These are phyloP conservation scores for Thalpophila matura DNA, from an alignment of 2,888 invertebrate species.

Conservation along the genomic window DNA sequence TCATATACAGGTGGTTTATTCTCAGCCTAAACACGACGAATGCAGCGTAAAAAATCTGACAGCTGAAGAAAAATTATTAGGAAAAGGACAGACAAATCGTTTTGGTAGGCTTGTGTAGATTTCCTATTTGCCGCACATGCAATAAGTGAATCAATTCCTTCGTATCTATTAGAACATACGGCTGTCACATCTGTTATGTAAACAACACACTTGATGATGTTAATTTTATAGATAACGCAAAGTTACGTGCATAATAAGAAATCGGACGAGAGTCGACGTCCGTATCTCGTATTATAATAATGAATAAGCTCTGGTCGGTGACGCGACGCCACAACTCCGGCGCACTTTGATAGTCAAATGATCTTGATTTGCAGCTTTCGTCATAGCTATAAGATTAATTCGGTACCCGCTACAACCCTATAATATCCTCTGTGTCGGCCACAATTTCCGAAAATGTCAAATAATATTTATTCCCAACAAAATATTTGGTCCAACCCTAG, in stretches of 20 bases:
- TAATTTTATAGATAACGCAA: conserved; percentile 83
- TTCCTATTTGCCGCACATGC: conserved; percentile 12
- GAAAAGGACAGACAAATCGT: background rate
- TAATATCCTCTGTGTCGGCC: no score
- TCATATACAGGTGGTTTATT: no score
- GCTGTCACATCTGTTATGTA: conserved; percentile 63
- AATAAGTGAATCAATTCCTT: conserved; percentile 39
- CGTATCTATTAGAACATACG: conserved; percentile 47
- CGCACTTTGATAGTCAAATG: conserved; percentile 83
- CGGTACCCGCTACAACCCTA: no score
- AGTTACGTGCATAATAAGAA: conserved; percentile 81
- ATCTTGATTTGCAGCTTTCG: conserved; percentile 80
- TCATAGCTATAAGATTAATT: conserved; percentile 51
- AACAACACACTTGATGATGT: conserved; percentile 72
- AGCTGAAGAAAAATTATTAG: background rate
- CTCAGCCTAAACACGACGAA: no score
- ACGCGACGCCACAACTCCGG: conserved; percentile 58
- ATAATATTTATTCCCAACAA: background rate
- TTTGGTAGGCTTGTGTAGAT: background rate
- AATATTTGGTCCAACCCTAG: background rate
- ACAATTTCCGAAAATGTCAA: background rate
- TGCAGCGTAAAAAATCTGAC: no score
- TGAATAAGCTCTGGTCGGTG: conserved; percentile 68
- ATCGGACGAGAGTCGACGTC: conserved; percentile 66
- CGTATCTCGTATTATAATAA: conserved; percentile 73